These are phyloP conservation scores for Microcebus griseorufus DNA, from an alignment of 2,113 vertebrate species.

Conservation along the genomic window DNA sequence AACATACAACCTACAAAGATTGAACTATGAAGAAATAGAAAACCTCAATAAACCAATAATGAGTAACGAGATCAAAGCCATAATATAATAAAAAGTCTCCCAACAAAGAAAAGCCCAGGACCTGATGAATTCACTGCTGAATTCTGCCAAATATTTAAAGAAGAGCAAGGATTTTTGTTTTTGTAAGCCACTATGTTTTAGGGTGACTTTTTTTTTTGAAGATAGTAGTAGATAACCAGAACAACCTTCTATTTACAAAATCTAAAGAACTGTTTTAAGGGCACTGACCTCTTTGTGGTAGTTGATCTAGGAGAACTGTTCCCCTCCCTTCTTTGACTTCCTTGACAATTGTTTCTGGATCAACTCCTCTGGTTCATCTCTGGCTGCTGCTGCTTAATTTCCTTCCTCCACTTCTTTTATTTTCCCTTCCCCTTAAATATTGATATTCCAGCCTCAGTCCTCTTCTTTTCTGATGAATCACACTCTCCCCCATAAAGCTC, in stretches of 20 bases:
- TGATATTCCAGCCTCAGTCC: neutral
- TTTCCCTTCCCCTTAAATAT: neutral
- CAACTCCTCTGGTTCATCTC: neutral
- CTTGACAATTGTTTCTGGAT: neutral
- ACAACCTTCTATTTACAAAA: constrained; percentile 11
- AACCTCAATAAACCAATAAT: no score
- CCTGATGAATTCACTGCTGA: no score
- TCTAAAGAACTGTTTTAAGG: neutral
- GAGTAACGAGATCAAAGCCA: no score
- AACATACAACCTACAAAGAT: no score
- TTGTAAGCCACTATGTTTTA: neutral
- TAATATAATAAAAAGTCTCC: no score
- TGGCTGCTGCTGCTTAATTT: neutral
- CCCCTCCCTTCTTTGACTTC: neutral
- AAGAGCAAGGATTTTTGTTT: neutral
- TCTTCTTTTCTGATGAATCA: constrained; percentile 2
- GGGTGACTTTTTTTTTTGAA: neutral
- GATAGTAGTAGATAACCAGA: neutral
- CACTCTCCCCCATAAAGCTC: neutral
- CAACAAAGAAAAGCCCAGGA: no score
- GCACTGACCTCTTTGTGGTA: neutral
- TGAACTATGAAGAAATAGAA: no score
- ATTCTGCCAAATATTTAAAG: no score
- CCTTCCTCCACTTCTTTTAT: neutral
- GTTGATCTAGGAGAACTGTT: neutral